phyloP scores from a whole-genome alignment of 2,888 invertebrate genomes.

The Cyrtodaria siliqua region DNA sequence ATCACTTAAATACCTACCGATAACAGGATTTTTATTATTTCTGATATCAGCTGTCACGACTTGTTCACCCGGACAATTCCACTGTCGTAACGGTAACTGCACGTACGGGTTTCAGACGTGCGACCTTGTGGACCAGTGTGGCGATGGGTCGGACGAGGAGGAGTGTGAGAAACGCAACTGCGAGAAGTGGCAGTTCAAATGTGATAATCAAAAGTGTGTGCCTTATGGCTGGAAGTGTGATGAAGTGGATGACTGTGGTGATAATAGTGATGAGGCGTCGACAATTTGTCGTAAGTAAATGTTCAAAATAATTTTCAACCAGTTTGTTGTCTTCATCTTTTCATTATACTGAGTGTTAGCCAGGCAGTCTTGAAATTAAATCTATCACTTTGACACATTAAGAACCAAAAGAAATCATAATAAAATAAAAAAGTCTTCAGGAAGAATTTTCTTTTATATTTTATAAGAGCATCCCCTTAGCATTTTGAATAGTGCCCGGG shows the following conservation, averaged over 20 bases:
- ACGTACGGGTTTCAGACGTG: slow-evolving; percentile 88
- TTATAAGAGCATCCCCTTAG: too few species aligned
- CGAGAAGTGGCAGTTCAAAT: slow-evolving; percentile 92
- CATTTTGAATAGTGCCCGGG: too few species aligned
- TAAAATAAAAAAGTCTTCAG: too few species aligned
- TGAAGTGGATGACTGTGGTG: slow-evolving; percentile 82
- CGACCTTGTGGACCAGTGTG: slow-evolving; percentile 99
- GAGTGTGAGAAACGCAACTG: slow-evolving; percentile 78
- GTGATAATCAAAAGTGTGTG: slow-evolving; percentile 91
- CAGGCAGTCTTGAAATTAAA: too few species aligned
- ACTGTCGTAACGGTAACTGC: slow-evolving; percentile 83
- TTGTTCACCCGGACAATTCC: slow-evolving; percentile 85
- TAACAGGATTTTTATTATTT: slow-evolving; percentile 1
- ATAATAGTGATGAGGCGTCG: slow-evolving; percentile 79
- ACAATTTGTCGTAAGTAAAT: slow-evolving; percentile 71
- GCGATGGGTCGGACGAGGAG: slow-evolving; percentile 88
- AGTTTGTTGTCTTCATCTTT: too few species aligned
- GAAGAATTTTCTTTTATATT: too few species aligned
- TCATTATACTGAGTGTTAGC: too few species aligned
- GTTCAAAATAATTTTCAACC: too few species aligned
- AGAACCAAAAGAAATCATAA: too few species aligned
- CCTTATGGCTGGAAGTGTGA: slow-evolving; percentile 82
- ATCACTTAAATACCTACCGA: too few species aligned
- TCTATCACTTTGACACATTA: too few species aligned
- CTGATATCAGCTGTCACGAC: slow-evolving; percentile 75